Conservation (phyloP, 2,888 invertebrate genomes). For the Pollenia amentaria region DNA sequence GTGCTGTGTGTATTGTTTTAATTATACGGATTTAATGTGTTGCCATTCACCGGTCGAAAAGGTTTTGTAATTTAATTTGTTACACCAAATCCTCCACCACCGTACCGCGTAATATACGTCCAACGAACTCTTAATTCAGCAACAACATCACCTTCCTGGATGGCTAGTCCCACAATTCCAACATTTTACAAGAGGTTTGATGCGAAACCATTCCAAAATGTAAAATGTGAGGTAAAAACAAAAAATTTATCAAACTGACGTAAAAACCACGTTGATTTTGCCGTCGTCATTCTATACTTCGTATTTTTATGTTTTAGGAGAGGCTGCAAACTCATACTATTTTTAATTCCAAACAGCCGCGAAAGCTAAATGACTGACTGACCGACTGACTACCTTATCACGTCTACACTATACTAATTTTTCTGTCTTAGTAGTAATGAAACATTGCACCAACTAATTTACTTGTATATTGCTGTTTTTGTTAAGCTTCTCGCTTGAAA, state of each 20-base stretch:
- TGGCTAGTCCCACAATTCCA: slow-evolving; percentile 34
- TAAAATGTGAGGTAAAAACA: slow-evolving; percentile 50
- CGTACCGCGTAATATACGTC: slow-evolving; percentile 36
- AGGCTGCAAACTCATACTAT: slow-evolving; percentile 56
- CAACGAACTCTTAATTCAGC: slow-evolving; percentile 25
- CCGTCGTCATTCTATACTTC: slow-evolving; percentile 34
- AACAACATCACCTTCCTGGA: slow-evolving; percentile 45
- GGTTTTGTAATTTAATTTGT: slow-evolving; percentile 63
- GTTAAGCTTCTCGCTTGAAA: slow-evolving; percentile 42
- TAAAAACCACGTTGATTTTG: slow-evolving; percentile 67
- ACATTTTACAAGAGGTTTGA: slow-evolving; percentile 13
- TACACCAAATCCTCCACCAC: slow-evolving; percentile 58
- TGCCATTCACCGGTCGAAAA: slow-evolving; percentile 75
- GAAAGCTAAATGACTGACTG: neutral
- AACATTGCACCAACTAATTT: neutral
- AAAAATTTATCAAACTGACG: slow-evolving; percentile 38
- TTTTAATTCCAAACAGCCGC: slow-evolving; percentile 29
- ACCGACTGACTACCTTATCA: slow-evolving; percentile 8
- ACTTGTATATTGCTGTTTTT: slow-evolving; percentile 10
- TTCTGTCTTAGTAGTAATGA: slow-evolving; percentile 19
- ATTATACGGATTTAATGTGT: slow-evolving; percentile 63
- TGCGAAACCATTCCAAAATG: slow-evolving; percentile 22
- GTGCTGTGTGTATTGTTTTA: slow-evolving; percentile 65
- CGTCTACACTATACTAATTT: slow-evolving; percentile 5
- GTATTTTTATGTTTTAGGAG: slow-evolving; percentile 45